Percentiles rank a stretch among this genome's conserved stretches.
These are phyloP conservation scores for Tachysurus fulvidraco DNA, from an alignment of 2,113 vertebrate genomes.

Conservation along the genomic window DNA sequence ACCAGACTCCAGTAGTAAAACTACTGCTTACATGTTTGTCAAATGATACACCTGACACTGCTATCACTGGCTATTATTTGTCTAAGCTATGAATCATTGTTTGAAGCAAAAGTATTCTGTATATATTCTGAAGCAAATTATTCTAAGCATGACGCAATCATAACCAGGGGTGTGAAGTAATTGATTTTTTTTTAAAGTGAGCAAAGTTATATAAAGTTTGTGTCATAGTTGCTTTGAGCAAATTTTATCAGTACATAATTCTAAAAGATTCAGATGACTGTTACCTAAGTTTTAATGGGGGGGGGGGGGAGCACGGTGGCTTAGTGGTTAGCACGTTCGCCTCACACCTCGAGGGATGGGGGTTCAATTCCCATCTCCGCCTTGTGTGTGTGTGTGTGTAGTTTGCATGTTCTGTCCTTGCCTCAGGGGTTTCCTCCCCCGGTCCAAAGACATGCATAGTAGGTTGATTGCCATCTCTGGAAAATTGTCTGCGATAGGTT, in stretches of 20 bases:
- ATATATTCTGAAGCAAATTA: not conserved
- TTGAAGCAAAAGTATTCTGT: not conserved
- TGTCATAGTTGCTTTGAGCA: not conserved
- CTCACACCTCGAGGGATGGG: too few species aligned
- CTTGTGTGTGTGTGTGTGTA: too few species aligned
- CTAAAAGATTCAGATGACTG: not conserved
- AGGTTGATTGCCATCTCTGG: too few species aligned
- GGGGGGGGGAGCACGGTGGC: too few species aligned
- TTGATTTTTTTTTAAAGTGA: not conserved
- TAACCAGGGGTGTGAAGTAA: not conserved
- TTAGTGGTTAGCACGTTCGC: too few species aligned
- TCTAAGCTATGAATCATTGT: not conserved
- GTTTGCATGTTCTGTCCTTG: too few species aligned
- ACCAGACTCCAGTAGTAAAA: not conserved
- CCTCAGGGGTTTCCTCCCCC: too few species aligned
- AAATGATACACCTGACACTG: not conserved
- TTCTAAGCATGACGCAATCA: too few species aligned
- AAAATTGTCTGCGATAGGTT: too few species aligned
- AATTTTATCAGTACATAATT: not conserved
- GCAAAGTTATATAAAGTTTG: not conserved
- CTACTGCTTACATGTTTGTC: not conserved
- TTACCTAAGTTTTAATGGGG: too few species aligned
- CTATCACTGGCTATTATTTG: not conserved
- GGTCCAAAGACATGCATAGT: too few species aligned
- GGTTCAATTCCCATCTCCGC: too few species aligned